Evolutionary conservation across 2,797 vertebrate genomes (phyloP), one percentile per base, ranked within the genome.

Genomic region (Balearica regulorum): DNA sequence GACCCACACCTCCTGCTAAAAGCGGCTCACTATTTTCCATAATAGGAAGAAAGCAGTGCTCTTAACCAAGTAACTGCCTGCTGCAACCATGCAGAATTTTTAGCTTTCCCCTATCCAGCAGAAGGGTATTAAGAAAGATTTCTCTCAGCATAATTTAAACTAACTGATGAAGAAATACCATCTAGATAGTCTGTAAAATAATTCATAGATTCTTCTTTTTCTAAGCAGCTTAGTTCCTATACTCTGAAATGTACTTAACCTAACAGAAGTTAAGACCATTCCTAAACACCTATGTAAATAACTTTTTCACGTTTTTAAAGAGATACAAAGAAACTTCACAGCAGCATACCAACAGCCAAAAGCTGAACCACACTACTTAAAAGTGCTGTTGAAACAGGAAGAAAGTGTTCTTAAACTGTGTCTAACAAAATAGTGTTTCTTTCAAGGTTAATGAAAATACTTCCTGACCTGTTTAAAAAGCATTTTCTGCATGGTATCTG

Each of bases 1-100:
- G 93, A 60, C 68, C 89, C 87, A 94, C 82, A 96, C 91, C 94
- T 96, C 93, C 94, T 84, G 87, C 87, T 85, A 83, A 88, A 96
- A 87, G 89, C 9, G 4, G 77, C 69, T 91, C 89, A 70, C 83
- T 80, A 43, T 83, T 95, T 92, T 11, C 96, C 94, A 95, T 97
- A 97, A 94, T 92, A 94, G 96, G 97, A 97, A 97, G 93, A 92
- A 96, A 97, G 85, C 22, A 39, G 58, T 28, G 53, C 76, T 93
- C 89, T 83, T 90, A 93, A 91, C 62, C 64, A 81, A 90, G 20
- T 61, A 44, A 92, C 72, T 80, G 91, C 83, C 81, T 86, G 53
- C 51, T 60, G 78, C 83, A 49, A 26, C 51, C 83, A 62, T 28
- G 54, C 5, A 55, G 35, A 66, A 85, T 54, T 91, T 83, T 70